Evolutionary conservation across 2,113 vertebrate genomes (phyloP).

Genomic region (Dendrocopos noguchii): DNA sequence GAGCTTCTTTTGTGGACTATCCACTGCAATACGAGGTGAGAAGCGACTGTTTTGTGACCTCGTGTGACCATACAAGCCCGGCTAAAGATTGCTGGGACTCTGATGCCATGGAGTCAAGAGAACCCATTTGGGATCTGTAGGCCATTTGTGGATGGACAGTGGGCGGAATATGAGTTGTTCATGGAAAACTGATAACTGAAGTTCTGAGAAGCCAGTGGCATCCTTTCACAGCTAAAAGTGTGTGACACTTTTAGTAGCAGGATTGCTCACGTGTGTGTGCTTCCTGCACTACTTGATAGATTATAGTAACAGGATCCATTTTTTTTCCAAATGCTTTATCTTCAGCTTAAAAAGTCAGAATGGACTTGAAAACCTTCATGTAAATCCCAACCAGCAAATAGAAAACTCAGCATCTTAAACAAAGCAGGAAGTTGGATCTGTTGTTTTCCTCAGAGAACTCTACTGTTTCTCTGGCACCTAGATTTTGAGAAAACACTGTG

Average conservation of each 20-base stretch:
- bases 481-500: neutral
- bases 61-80: neutral
- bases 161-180: neutral
- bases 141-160: neutral
- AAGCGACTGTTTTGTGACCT: neutral
- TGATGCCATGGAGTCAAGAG: neutral
- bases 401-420: neutral
- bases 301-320: neutral
- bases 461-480: neutral
- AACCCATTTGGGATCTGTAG: neutral
- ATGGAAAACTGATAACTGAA: neutral
- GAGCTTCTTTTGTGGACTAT: neutral
- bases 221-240: neutral
- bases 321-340: neutral
- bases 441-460: neutral
- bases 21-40: neutral
- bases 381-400: neutral
- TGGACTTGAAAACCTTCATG: neutral
- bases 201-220: neutral
- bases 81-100: neutral
- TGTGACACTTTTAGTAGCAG: neutral
- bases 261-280: fast-evolving
- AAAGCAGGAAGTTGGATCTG: neutral
- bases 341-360: neutral
- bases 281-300: neutral